Evolutionary conservation across 2,113 vertebrate species (phyloP), one percentile per base, ranked within the genome.

Genomic region (Pseudorectes ferrugineus): DNA sequence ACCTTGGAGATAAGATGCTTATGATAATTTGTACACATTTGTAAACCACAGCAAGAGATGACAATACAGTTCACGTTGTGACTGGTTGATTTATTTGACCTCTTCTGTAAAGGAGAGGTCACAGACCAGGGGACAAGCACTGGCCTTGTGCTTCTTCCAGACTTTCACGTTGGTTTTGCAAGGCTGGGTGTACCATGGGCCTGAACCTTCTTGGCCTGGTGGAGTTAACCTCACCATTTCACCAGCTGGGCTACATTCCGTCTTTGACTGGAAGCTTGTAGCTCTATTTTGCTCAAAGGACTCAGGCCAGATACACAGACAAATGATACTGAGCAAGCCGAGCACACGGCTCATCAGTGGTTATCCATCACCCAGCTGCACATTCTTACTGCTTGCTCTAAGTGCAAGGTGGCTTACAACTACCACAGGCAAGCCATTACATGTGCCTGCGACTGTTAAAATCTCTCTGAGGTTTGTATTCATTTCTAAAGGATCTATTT

Each of bases 381-480:
- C 78, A 54, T 94, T 92, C 74, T 54, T 78, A 45, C 22, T 25
- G 76, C 63, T 61, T 85, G 38, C 78, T 80, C 9, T 93, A 58
- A 94, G 58, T 52, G 67, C 71, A 79, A 95, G 75, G 66, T 92
- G 54, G 82, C 49, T 93, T 83, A 66, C 23, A 36, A 18, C 62
- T 43, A 95, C 29, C 36, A 17, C 2, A 5, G 49, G 49, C 95
- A 92, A 94, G 82, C 20, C 49, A 81, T 85, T 92, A 63, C 82
- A 70, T 76, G 74, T 45, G 59, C 28, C 49, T 83, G 66, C 5
- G 33, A 46, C 58, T 3, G 1, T 16, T 79, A 75, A 92, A 90
- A 81, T 74, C 46, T 94, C 92, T 86, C 92, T 46, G 81, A 91
- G 92, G 90, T 93, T 92, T 96, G 55, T 84, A 93, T 88, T 88